phyloP scores from a whole-genome alignment of 53 echinoderm and acorn worm species.

The Paracentrotus lividus region DNA sequence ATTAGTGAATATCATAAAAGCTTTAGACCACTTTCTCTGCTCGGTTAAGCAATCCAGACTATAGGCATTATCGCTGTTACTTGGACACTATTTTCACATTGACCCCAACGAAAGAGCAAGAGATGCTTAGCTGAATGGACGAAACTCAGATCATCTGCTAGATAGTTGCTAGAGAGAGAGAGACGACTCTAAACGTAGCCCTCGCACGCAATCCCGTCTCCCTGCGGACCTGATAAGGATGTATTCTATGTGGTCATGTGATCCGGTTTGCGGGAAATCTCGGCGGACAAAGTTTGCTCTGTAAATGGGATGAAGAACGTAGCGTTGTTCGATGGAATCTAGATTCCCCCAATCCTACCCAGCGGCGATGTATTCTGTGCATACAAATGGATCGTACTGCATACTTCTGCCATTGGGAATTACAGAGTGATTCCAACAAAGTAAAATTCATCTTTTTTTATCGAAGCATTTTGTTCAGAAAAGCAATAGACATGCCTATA shows the following conservation, averaged over 20 bases:
- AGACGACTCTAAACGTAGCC: background rate
- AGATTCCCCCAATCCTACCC: background rate
- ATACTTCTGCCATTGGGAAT: background rate
- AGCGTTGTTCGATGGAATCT: background rate
- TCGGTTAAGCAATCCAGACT: background rate
- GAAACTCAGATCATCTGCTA: background rate
- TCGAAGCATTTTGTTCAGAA: background rate
- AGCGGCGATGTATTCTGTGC: background rate
- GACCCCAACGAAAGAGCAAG: background rate
- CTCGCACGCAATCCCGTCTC: background rate
- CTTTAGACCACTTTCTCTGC: background rate
- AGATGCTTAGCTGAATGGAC: background rate
- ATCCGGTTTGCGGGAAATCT: slow-evolving; percentile 34
- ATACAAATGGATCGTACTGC: background rate
- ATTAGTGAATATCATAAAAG: background rate
- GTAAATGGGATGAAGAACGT: slow-evolving; percentile 36
- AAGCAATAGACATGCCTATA: background rate
- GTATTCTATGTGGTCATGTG: background rate
- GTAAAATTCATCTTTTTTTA: background rate
- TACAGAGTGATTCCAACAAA: background rate
- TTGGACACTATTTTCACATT: background rate
- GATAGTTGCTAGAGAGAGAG: slow-evolving; percentile 9
- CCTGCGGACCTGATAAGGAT: slow-evolving; percentile 14
- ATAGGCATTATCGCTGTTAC: background rate
- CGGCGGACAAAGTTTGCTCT: slow-evolving; percentile 26